Evolutionary conservation across 1,140 invertebrate species (phyloP).

Genomic region (Pseudomyrmex flavicornis): DNA sequence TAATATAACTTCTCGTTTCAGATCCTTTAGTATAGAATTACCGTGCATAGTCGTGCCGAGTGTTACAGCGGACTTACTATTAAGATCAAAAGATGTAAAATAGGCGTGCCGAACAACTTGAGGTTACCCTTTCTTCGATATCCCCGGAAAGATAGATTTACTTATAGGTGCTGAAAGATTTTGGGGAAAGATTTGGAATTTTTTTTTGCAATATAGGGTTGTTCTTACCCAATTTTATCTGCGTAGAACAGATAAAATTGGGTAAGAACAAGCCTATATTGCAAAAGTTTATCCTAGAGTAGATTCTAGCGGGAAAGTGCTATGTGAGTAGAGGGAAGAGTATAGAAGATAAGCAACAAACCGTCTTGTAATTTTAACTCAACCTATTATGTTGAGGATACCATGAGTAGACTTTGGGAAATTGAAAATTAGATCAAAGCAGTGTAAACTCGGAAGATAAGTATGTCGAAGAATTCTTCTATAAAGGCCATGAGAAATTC

Average conservation of each 20-base stretch:
- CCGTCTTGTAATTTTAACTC: neutral
- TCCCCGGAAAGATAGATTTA: neutral
- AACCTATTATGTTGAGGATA: neutral
- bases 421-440: neutral
- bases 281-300: neutral
- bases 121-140: neutral
- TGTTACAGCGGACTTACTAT: neutral
- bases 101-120: neutral
- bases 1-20: neutral
- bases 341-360: neutral
- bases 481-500: too few relatives aligned
- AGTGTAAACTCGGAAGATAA: neutral
- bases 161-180: conserved; percentile 13
- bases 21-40: neutral
- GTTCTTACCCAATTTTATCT: too few relatives aligned
- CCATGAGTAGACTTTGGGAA: neutral
- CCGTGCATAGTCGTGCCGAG: neutral
- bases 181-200: too few relatives aligned
- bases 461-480: neutral
- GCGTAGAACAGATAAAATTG: neutral
- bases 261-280: neutral
- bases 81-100: neutral
- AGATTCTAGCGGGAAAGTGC: neutral
- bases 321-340: too few relatives aligned
- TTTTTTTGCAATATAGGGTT: too few relatives aligned